Evolutionary conservation across 2,113 vertebrate species (phyloP), one percentile per base, ranked within the genome.

Genomic region (Nannobrachium achirus): DNA sequence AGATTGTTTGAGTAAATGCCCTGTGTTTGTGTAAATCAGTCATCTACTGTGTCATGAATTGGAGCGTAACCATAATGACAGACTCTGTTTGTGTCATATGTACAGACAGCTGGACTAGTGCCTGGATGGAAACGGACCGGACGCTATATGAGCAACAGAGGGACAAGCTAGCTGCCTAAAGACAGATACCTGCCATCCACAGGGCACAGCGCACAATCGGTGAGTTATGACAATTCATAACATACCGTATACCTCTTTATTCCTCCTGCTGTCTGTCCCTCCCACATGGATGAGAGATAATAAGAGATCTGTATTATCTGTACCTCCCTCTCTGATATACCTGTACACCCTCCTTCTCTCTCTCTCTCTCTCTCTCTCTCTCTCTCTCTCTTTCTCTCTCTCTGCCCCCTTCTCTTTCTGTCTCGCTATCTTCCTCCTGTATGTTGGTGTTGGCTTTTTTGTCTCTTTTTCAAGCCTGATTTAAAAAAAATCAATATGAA

Each of bases 151-250:
- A 58, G 57, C 25, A 61, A 61, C 63, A 46, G 2, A 14, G 41
- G 14, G 41, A 7, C 1, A 33, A 33, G 25, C 25, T 33, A 33
- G 25, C 25, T 33, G 25, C 25, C 25, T 33, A 33, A 3, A 33
- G 25, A 33, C 25, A 4, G 6, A 5, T 3, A 33, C 25, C 25
- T 33, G 25, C 25, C 25, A 5, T 33, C 25, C 1, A 20, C 59
- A 8, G 57, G 19, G 6, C 3, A 7, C 51, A 16, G 10, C 20
- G 25, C 25, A 33, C 25, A 2, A 38, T 57, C 2, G 81, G 87
- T 89, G 78, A 87, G 87, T 87, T 62, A 13, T 62, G 6, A 25
- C 18, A 8, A 49, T 16, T 16, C 10, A 41, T 15, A 20, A 8
- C 10, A 6, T 14, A 19, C 7, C 25, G 1, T 20, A 6, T 14